phyloP scores from a whole-genome alignment of 2,113 vertebrate species.

The Eclectus roratus region DNA sequence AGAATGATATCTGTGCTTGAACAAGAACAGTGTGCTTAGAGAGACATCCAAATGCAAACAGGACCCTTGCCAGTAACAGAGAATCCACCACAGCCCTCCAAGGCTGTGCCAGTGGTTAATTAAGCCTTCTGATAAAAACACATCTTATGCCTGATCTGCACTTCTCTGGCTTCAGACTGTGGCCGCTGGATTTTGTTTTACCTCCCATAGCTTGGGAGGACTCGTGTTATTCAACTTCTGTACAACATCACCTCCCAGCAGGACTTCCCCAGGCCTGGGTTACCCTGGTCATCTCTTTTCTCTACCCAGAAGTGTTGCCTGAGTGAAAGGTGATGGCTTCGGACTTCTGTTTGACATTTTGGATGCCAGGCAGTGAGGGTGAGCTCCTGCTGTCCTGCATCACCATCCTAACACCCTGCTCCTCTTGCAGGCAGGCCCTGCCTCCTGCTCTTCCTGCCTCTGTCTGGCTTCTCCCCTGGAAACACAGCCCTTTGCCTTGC shows the following conservation, averaged over 20 bases:
- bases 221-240: rapidly evolving
- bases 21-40: background rate
- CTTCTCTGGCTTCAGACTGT: background rate
- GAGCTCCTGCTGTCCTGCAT: background rate
- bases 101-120: conserved; percentile 3
- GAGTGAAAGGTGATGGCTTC: background rate
- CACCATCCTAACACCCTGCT: background rate
- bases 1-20: background rate
- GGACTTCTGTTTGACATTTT: background rate
- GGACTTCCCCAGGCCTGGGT: background rate
- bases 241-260: background rate
- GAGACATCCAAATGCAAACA: background rate
- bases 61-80: background rate
- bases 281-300: background rate
- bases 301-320: background rate
- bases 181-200: background rate
- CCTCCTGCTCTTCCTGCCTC: background rate
- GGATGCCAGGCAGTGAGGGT: background rate
- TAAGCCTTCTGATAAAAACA: background rate
- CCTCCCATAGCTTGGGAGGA: background rate
- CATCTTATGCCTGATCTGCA: background rate
- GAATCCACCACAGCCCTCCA: background rate
- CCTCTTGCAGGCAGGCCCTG: rapidly evolving
- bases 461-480: background rate
- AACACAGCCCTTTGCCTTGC: background rate